These are phyloP conservation scores for Operophtera brumata DNA, from an alignment of 2,888 invertebrate species.

Conservation along the genomic window DNA sequence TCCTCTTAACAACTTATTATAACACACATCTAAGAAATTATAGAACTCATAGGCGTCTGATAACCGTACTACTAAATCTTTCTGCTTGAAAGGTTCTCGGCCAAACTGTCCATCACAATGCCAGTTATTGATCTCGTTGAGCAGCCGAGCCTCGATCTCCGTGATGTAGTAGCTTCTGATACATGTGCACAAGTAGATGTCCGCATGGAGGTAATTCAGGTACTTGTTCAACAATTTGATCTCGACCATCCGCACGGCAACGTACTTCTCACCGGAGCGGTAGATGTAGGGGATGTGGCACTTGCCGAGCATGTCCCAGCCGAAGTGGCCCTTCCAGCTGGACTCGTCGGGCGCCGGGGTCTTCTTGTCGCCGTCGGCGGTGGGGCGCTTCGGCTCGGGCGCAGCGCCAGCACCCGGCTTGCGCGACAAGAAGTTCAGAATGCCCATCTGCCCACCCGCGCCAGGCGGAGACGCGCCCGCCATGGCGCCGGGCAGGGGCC, in stretches of 20 bases:
- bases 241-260: constrained; percentile 97
- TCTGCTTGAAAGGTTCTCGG: constrained; percentile 90
- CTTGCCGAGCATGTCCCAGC: constrained; percentile 94
- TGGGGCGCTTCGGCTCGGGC: constrained; percentile 51
- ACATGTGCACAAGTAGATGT: constrained; percentile 94
- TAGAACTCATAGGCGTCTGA: constrained; percentile 95
- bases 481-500: constrained; percentile 67
- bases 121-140: constrained; percentile 95
- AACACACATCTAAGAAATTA: constrained; percentile 93
- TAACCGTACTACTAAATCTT: constrained; percentile 94
- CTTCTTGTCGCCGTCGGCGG: constrained; percentile 64
- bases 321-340: constrained; percentile 90
- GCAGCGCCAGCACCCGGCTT: constrained; percentile 57
- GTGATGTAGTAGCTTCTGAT: constrained; percentile 96
- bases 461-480: constrained; percentile 59
- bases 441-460: constrained; percentile 77
- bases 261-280: constrained; percentile 91
- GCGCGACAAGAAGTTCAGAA: constrained; percentile 82
- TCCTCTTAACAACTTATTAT: constrained; percentile 88
- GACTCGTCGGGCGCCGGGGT: constrained; percentile 84
- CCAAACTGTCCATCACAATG: constrained; percentile 96
- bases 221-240: constrained; percentile 93
- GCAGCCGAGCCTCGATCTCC: constrained; percentile 91
- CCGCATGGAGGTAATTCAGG: constrained; percentile 92
- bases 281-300: constrained; percentile 94